Evolutionary conservation across 30 jellyfish, hydroid and myxozoan species (phyloP).

Genomic region (Pelagia noctiluca): DNA sequence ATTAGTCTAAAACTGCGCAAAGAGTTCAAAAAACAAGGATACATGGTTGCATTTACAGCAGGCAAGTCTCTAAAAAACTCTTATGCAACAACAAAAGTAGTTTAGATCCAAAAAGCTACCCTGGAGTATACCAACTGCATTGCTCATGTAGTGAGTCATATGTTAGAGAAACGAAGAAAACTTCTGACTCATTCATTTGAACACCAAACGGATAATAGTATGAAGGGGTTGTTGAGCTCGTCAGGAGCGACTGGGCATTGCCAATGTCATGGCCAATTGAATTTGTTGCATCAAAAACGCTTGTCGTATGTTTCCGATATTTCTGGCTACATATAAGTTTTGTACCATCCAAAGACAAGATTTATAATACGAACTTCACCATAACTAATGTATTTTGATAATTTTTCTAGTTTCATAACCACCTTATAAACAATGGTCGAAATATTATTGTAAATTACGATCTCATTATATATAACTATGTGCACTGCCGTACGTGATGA

Average conservation of each 20-base stretch:
- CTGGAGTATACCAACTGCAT: slow-evolving; percentile 16
- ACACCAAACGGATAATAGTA: neutral
- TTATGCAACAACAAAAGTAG: neutral
- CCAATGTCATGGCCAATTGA: neutral
- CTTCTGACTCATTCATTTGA: slow-evolving; percentile 11
- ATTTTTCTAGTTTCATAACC: neutral
- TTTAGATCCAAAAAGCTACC: neutral
- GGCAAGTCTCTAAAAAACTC: neutral
- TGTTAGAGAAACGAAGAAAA: slow-evolving; percentile 7
- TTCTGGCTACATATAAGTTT: too few species aligned
- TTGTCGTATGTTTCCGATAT: neutral
- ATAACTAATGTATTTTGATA: neutral
- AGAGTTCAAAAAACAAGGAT: neutral
- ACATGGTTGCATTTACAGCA: slow-evolving; percentile 5
- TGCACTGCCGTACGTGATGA: neutral
- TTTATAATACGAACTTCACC: neutral
- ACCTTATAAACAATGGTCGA: neutral
- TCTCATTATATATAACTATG: neutral
- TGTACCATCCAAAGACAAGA: neutral
- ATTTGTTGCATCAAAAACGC: neutral
- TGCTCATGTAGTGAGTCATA: slow-evolving; percentile 7
- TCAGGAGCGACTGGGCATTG: slow-evolving; percentile 7
- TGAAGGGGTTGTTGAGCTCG: neutral
- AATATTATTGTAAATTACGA: neutral
- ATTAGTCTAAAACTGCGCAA: slow-evolving; percentile 10